phyloP scores from a whole-genome alignment of 2,888 invertebrate species.

The Carcina quercana region DNA sequence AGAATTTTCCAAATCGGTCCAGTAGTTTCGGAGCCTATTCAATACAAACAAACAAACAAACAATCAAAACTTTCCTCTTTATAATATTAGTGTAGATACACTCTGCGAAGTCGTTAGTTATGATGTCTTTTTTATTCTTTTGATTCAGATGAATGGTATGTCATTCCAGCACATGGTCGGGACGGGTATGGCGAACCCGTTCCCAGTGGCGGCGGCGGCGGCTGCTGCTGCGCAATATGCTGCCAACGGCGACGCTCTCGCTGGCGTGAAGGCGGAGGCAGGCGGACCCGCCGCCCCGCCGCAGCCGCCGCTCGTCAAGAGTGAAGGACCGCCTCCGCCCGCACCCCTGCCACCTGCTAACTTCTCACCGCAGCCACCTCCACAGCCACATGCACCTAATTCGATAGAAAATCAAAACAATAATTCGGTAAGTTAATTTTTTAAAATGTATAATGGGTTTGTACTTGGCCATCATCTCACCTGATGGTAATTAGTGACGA shows the following conservation, averaged over 20 bases:
- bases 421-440: slow-evolving; percentile 47
- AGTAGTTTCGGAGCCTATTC: too few relatives aligned
- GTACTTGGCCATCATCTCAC: too few relatives aligned
- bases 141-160: too few relatives aligned
- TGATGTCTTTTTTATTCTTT: too few relatives aligned
- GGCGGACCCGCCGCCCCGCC: slow-evolving; percentile 52
- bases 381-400: slow-evolving; percentile 59
- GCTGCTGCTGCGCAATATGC: slow-evolving; percentile 76
- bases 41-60: too few relatives aligned
- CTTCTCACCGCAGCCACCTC: slow-evolving; percentile 62
- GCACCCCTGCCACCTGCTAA: slow-evolving; percentile 58
- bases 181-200: slow-evolving; percentile 88
- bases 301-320: slow-evolving; percentile 67
- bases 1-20: too few relatives aligned
- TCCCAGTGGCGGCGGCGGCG: slow-evolving; percentile 78
- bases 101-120: too few relatives aligned
- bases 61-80: too few relatives aligned
- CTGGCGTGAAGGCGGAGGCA: slow-evolving; percentile 65
- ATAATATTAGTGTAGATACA: too few relatives aligned
- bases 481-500: too few relatives aligned
- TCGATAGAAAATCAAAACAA: slow-evolving; percentile 76
- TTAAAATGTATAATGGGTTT: not conserved
- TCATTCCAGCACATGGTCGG: slow-evolving; percentile 97
- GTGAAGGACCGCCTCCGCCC: slow-evolving; percentile 66
- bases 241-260: slow-evolving; percentile 70